Evolutionary conservation across 2,113 vertebrate genomes (phyloP).

Genomic region (Stigmatopora argus): DNA sequence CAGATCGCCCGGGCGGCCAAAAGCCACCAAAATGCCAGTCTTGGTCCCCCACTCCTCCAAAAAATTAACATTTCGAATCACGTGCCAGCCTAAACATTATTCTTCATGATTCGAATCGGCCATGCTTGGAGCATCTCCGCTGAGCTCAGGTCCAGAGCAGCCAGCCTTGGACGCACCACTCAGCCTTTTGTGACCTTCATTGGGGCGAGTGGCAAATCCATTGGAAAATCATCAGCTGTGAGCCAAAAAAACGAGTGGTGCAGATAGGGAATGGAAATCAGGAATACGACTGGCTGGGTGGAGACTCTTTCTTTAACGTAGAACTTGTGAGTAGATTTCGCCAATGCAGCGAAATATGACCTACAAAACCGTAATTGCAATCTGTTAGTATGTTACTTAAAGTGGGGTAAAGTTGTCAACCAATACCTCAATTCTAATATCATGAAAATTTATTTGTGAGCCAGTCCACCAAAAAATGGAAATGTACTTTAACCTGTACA

Average conservation of each 20-base stretch:
- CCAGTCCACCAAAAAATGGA: too few relatives aligned
- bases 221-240: conserved; percentile 65
- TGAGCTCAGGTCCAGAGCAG: conserved; percentile 59
- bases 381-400: background rate
- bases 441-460: too few relatives aligned
- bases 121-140: conserved; percentile 65
- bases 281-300: conserved; percentile 32
- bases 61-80: conserved; percentile 74
- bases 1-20: conserved; percentile 68
- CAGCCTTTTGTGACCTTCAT: conserved; percentile 68
- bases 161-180: conserved; percentile 67
- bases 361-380: background rate
- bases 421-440: background rate
- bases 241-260: conserved; percentile 44
- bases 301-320: conserved; percentile 12
- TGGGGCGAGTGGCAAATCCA: conserved; percentile 61
- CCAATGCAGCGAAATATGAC: background rate
- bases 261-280: conserved; percentile 62
- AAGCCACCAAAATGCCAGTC: conserved; percentile 67
- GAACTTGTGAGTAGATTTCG: conserved; percentile 10
- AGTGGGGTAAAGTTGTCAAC: too few relatives aligned
- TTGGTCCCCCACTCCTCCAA: conserved; percentile 32
- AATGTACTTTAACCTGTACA: too few relatives aligned
- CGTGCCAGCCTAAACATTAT: conserved; percentile 78
- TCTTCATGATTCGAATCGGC: conserved; percentile 74